Conservation (phyloP, 1,140 invertebrate species). For the Drosophila pallidifrons region DNA sequence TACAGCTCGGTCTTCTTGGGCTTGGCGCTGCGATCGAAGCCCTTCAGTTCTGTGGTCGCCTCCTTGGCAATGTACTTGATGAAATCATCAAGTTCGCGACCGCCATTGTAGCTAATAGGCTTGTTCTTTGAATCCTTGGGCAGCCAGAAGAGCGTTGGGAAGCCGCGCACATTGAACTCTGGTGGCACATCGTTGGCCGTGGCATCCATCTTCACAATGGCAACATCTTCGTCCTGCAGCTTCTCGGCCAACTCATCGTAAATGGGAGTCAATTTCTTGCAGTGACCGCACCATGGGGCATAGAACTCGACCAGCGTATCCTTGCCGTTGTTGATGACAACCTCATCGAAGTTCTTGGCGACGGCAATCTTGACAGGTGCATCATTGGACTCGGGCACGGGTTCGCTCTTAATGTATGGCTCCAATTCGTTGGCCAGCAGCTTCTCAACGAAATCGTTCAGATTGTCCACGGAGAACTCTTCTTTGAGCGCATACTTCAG, state of each 20-base stretch:
- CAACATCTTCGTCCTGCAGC: conserved; percentile 94
- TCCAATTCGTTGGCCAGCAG: conserved; percentile 93
- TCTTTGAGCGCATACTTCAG: conserved; percentile 96
- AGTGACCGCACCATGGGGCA: conserved; percentile 99
- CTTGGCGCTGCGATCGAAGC: conserved; percentile 95
- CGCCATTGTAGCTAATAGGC: conserved; percentile 97
- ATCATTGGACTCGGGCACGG: conserved; percentile 94
- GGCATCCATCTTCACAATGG: conserved; percentile 99
- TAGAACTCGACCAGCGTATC: conserved; percentile 99
- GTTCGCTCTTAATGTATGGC: conserved; percentile 98
- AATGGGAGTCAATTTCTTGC: conserved; percentile 97
- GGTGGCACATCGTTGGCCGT: conserved; percentile 98
- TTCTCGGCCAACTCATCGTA: conserved; percentile 98
- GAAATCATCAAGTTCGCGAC: conserved; percentile 97
- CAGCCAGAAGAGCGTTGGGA: conserved; percentile 98
- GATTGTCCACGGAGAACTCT: conserved; percentile 96
- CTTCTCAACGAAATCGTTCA: conserved; percentile 95
- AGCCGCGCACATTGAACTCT: conserved; percentile 97
- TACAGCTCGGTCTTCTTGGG: conserved; percentile 88
- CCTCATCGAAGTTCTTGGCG: conserved; percentile 98
- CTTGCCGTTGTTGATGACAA: conserved; percentile 95
- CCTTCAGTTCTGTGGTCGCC: conserved; percentile 94
- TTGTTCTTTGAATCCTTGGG: conserved; percentile 93
- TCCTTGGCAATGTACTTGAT: conserved; percentile 98
- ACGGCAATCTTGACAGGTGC: conserved; percentile 96